Evolutionary conservation across 1,140 invertebrate genomes (phyloP).

Genomic region (Doryteuthis pealeii): DNA sequence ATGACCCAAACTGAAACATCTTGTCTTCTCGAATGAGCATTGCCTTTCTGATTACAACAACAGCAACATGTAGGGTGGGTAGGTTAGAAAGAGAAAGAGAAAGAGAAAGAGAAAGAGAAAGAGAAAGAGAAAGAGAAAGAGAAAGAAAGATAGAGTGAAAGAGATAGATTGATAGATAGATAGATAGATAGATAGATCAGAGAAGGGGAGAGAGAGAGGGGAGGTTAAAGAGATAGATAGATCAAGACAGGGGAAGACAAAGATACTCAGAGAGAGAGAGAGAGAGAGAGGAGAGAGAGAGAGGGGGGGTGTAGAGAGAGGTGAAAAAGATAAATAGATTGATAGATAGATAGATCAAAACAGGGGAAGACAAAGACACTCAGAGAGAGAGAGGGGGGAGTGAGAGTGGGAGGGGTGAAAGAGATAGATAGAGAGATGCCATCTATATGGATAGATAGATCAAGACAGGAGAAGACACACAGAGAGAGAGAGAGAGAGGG

Average conservation of each 20-base stretch:
- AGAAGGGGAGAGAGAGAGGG: not conserved
- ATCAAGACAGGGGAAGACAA: not conserved
- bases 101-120: not conserved
- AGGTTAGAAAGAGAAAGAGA: not conserved
- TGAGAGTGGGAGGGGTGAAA: not conserved
- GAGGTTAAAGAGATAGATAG: not conserved
- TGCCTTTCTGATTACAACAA: no score
- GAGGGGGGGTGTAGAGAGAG: not conserved
- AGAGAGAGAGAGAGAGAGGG: not conserved
- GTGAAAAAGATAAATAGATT: not conserved
- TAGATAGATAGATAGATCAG: not conserved
- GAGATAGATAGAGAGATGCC: not conserved
- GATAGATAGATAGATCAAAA: not conserved
- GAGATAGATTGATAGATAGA: not conserved
- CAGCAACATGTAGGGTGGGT: not conserved
- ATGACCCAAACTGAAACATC: not conserved
- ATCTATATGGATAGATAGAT: not conserved
- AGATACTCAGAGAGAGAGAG: not conserved
- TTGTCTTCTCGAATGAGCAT: no score
- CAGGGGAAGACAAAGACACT: not conserved
- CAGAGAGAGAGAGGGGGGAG: no score
- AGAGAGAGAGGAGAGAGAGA: not conserved
- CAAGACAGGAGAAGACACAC: not conserved
- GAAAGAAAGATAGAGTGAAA: not conserved
- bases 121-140: slow-evolving; percentile 3